Base-by-base conservation (phyloP, 2,797 vertebrate genomes). In the Notolepis coatsorum region DNA sequence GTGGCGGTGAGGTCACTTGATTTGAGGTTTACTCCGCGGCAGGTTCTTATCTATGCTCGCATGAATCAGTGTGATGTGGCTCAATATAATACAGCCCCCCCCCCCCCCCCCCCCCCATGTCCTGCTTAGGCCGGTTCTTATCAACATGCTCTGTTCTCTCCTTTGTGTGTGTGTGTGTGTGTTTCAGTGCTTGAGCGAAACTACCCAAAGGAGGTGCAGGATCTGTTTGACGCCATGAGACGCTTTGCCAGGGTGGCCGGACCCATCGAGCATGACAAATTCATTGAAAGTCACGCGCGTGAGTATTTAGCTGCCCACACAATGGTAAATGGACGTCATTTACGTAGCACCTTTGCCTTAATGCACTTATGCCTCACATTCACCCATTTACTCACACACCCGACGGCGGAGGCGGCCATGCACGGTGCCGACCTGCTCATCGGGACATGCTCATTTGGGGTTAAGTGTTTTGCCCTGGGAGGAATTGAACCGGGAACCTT, bases 151-250 rank as follows among this genome's bases (percentile, higher is more conserved):
- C 18, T 18, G 46, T 2, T 38, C 25, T 42, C 1, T 51, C 23
- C n/a, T n/a, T n/a, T n/a, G n/a, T n/a, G n/a, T 50, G 15, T 65
- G 25, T 63, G 5, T 58, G 12, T 49, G 28, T 58, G 0, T 56
- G 9, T 72, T 84, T 27, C 66, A 94, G 98, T 99, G 70, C 87
- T 98, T 86, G 98, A 99, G 69, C 92, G 96, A 68, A 93, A 95
- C 17, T 99, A 99, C 75, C 96, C 97, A n/a, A 98, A 96, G 86
- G 95, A 97, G 66, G 94, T 98, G 47, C 98, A 99, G 86, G 97
- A 98, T 35, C 93, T 99, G 21, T 95, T 97, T 49, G 97, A 99
- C 41, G 92, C 91, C 55, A 98, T 99, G 97, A 90, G 95, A 7
- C 89, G 95, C 12, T 99, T 99, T 71, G 97, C 96, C 49, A 92